Conservation (phyloP, 2,113 vertebrate species). For the Melierax canorus region DNA sequence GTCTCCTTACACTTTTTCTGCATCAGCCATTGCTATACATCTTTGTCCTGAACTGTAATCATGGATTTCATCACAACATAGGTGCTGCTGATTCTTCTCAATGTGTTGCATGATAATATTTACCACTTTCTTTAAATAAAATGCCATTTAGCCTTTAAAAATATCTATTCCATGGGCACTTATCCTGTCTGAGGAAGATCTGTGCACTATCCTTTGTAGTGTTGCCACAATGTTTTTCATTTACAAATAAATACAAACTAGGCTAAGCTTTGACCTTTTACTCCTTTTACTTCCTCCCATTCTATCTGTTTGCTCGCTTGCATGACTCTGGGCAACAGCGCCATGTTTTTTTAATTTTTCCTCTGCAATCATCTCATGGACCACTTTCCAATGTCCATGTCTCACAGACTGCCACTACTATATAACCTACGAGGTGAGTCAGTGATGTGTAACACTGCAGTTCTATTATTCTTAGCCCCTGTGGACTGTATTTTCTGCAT, state of each 20-base stretch:
- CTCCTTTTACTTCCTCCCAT: not conserved
- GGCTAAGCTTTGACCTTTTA: not conserved
- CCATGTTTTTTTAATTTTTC: not conserved
- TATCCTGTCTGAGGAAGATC: not conserved
- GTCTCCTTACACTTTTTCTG: not conserved
- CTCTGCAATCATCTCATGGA: not conserved
- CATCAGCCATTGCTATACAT: not conserved
- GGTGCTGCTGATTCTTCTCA: not conserved
- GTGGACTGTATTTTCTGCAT: not conserved
- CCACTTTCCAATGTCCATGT: not conserved
- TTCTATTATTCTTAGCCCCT: not conserved
- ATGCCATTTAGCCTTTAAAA: not conserved
- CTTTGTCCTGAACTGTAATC: not conserved
- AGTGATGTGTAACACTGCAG: not conserved
- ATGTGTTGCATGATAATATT: not conserved
- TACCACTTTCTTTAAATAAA: not conserved
- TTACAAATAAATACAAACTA: not conserved
- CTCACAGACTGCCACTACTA: not conserved
- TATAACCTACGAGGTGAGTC: not conserved
- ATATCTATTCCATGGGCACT: not conserved
- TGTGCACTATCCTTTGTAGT: not conserved
- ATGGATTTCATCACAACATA: not conserved
- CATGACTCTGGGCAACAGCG: fast-evolving
- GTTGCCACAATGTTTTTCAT: not conserved
- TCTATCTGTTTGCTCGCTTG: not conserved